Evolutionary conservation across 2,113 vertebrate species (phyloP).

Genomic region (Calyptomena viridis): DNA sequence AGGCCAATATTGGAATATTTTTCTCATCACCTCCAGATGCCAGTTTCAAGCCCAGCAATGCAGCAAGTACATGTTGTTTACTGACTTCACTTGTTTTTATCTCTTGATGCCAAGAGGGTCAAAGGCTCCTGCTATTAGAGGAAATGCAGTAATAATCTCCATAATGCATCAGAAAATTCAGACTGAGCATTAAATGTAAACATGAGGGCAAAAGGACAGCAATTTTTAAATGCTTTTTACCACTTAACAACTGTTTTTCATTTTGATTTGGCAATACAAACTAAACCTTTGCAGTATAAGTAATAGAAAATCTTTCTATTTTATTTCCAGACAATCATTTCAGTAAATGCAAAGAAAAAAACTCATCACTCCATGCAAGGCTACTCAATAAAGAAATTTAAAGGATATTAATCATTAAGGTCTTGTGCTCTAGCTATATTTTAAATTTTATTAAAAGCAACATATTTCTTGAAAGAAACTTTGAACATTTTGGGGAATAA

Average conservation of each 20-base stretch:
- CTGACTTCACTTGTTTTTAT: not conserved
- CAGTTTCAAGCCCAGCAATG: not conserved
- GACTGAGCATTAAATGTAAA: not conserved
- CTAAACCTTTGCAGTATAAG: not conserved
- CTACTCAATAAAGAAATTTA: not conserved
- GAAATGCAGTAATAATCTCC: not conserved
- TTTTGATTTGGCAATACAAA: constrained; percentile 6
- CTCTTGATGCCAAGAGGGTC: not conserved
- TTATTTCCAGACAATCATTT: not conserved
- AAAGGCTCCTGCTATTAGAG: not conserved
- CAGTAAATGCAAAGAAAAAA: not conserved
- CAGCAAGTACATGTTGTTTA: not conserved
- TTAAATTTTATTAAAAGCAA: not conserved
- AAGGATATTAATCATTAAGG: not conserved
- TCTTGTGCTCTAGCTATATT: not conserved
- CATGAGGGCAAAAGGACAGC: not conserved
- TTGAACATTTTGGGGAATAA: not conserved
- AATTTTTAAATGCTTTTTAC: constrained; percentile 9
- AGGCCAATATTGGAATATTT: not conserved
- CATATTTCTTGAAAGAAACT: not conserved
- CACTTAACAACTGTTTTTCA: constrained; percentile 22
- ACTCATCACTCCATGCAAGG: not conserved
- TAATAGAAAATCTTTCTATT: not conserved
- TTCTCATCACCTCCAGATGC: not conserved
- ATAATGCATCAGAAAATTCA: constrained; percentile 39